These are phyloP conservation scores for Cryptomyrus ogoouensis DNA, from an alignment of 2,113 vertebrate genomes.

Conservation along the genomic window DNA sequence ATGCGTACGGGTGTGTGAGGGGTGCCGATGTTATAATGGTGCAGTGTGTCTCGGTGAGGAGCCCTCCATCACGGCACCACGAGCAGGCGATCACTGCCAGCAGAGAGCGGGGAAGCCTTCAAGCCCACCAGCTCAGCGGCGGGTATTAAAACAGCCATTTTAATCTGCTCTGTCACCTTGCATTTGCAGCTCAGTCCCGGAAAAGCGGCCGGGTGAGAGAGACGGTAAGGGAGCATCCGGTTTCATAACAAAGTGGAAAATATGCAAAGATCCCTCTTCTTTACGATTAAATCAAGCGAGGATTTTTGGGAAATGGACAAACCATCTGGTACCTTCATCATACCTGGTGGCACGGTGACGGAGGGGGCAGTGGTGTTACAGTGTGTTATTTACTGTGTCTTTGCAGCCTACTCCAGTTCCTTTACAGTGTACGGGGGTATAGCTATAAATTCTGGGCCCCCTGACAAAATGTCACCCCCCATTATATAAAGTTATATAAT, in stretches of 20 bases:
- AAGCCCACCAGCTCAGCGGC: not conserved
- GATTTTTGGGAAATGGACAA: not conserved
- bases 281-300: not conserved
- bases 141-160: not conserved
- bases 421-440: not conserved
- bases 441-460: too few species aligned
- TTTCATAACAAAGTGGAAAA: not conserved
- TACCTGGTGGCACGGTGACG: not conserved
- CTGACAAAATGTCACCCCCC: not conserved
- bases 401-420: not conserved
- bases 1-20: not conserved
- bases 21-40: not conserved
- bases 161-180: not conserved
- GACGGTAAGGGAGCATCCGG: not conserved
- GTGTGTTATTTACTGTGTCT: not conserved
- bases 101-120: not conserved
- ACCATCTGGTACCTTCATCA: not conserved
- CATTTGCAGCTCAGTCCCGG: not conserved
- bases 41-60: not conserved
- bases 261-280: not conserved
- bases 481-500: too few species aligned
- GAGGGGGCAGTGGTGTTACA: not conserved
- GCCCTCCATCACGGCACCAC: not conserved
- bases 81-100: not conserved
- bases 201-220: not conserved